Conservation (phyloP, 2,113 vertebrate genomes). For the Cavia aperea region DNA sequence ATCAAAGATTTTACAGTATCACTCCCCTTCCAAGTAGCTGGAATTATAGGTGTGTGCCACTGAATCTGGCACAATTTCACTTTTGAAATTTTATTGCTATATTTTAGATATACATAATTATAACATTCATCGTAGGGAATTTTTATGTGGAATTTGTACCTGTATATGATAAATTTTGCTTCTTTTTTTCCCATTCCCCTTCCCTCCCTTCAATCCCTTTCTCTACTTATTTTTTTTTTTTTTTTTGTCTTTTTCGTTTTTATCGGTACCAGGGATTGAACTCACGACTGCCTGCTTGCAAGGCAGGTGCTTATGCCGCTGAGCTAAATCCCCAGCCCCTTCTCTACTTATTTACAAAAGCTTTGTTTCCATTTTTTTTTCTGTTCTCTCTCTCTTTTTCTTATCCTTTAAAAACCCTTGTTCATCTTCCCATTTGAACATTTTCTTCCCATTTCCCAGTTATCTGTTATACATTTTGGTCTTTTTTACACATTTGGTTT, state of each 20-base stretch:
- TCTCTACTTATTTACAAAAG: not conserved
- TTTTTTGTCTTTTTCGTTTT: too few relatives aligned
- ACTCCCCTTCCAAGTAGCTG: not conserved
- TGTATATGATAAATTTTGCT: not conserved
- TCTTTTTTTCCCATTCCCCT: not conserved
- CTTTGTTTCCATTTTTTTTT: not conserved
- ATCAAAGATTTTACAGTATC: slow-evolving; percentile 13
- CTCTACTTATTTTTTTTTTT: not conserved
- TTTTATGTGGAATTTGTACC: not conserved
- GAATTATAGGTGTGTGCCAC: not conserved
- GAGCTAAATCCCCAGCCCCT: too few relatives aligned
- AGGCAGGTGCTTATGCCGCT: too few relatives aligned
- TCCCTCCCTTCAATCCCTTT: not conserved
- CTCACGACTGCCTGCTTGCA: too few relatives aligned
- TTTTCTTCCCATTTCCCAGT: not conserved
- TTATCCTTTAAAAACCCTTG: not conserved
- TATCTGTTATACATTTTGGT: not conserved
- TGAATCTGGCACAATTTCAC: not conserved
- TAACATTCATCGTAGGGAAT: not conserved
- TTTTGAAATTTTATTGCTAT: not conserved
- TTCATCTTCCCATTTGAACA: not conserved
- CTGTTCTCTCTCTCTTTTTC: not conserved
- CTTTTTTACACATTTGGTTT: not conserved
- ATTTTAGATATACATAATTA: not conserved
- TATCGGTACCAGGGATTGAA: too few relatives aligned